Evolutionary conservation across 2,888 invertebrate genomes (phyloP).

Genomic region (Drosophila nigritarsus): DNA sequence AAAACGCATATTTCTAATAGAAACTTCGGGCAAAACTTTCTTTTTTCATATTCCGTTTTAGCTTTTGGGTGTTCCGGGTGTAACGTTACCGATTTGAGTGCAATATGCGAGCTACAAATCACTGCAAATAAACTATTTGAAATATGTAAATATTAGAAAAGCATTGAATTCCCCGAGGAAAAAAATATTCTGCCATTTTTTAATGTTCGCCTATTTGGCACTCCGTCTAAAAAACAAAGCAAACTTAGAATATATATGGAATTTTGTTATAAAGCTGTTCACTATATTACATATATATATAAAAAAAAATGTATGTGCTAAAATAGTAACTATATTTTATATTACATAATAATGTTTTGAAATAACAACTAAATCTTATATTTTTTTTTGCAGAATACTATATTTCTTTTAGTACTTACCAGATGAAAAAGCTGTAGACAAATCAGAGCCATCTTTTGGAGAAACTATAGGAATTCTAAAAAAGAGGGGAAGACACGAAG

Average conservation of each 20-base stretch:
- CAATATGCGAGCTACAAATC: background rate
- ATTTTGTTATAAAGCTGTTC: background rate
- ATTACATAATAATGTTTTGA: background rate
- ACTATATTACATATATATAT: background rate
- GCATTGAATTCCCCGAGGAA: background rate
- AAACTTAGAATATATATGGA: background rate
- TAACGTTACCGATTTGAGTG: background rate
- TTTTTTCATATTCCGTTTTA: background rate
- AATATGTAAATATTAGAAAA: background rate
- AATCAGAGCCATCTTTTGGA: slow-evolving; percentile 64
- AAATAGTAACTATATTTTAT: background rate
- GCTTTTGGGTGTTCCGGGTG: background rate
- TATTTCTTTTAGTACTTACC: slow-evolving; percentile 46
- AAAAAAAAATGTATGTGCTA: background rate
- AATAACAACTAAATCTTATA: background rate
- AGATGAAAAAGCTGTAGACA: slow-evolving; percentile 15
- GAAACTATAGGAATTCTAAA: slow-evolving; percentile 76
- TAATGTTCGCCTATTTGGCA: background rate
- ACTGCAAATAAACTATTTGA: background rate
- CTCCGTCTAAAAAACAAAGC: background rate
- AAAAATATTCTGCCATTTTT: background rate
- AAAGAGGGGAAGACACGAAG: background rate
- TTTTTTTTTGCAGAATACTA: background rate
- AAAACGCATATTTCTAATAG: background rate
- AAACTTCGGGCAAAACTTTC: background rate